Evolutionary conservation across 2,888 invertebrate species (phyloP).

Genomic region (Watsonalla cultraria): DNA sequence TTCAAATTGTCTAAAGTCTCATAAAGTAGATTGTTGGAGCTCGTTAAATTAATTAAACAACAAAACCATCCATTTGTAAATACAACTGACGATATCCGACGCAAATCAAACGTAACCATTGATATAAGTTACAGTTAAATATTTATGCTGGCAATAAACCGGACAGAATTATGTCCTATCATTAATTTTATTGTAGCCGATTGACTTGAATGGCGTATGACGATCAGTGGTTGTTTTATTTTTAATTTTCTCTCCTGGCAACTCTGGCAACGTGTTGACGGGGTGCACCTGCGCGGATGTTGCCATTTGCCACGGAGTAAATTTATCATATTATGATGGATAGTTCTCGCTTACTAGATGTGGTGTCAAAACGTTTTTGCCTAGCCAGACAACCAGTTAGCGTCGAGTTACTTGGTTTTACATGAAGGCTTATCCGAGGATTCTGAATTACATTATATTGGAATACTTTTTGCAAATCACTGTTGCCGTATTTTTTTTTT

Average conservation of each 20-base stretch:
- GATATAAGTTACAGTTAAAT: conserved; percentile 22
- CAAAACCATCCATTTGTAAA: conserved; percentile 3
- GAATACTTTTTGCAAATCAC: too few relatives aligned
- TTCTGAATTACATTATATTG: too few relatives aligned
- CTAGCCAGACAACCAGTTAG: neutral
- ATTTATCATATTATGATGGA: conserved; percentile 57
- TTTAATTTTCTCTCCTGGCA: conserved; percentile 29
- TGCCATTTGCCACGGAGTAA: conserved; percentile 50
- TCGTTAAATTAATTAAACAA: neutral
- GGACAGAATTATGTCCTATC: conserved; percentile 46
- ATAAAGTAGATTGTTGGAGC: too few relatives aligned
- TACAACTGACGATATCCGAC: conserved; percentile 1
- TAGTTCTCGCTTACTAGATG: conserved; percentile 27
- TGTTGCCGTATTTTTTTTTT: too few relatives aligned
- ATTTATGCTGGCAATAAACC: conserved; percentile 36
- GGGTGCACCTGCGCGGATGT: conserved; percentile 53
- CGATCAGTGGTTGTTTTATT: conserved; percentile 29
- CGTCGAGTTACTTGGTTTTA: neutral
- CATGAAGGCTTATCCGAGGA: neutral
- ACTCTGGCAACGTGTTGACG: conserved; percentile 24
- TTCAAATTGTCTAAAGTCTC: too few relatives aligned
- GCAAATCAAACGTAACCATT: conserved; percentile 13
- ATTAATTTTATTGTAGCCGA: conserved; percentile 62
- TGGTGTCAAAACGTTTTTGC: conserved; percentile 20
- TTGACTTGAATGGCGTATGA: conserved; percentile 66